Conservation (phyloP, 2,888 invertebrate species). For the Cancer borealis region DNA sequence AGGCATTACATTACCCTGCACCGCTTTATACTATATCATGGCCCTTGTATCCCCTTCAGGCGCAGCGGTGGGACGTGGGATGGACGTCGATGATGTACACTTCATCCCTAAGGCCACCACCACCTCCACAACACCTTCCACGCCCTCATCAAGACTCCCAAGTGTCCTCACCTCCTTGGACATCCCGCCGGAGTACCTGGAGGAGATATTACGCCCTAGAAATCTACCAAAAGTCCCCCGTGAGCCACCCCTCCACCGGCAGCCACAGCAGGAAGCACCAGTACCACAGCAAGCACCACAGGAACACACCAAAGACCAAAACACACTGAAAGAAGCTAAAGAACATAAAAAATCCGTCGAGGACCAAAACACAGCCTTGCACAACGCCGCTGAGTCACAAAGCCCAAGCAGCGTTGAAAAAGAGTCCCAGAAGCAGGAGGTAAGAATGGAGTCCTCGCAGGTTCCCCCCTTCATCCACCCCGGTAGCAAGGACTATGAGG, state of each 20-base stretch:
- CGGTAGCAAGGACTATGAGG: background rate
- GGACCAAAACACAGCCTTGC: background rate
- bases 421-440: background rate
- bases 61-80: background rate
- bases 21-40: background rate
- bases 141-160: conserved; percentile 38
- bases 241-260: background rate
- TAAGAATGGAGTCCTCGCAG: background rate
- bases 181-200: conserved; percentile 49
- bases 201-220: conserved; percentile 49
- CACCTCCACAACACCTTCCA: conserved; percentile 23
- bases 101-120: conserved; percentile 44
- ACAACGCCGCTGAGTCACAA: background rate
- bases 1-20: background rate
- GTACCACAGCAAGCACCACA: background rate
- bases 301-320: no score
- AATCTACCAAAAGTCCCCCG: background rate
- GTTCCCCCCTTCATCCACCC: background rate
- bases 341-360: background rate
- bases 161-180: conserved; percentile 55
- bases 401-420: background rate
- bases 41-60: background rate
- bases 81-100: conserved; percentile 35
- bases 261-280: conserved; percentile 13
- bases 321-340: background rate